These are phyloP conservation scores for Dastarcus helophoroides DNA, from an alignment of 2,888 invertebrate genomes.

Conservation along the genomic window DNA sequence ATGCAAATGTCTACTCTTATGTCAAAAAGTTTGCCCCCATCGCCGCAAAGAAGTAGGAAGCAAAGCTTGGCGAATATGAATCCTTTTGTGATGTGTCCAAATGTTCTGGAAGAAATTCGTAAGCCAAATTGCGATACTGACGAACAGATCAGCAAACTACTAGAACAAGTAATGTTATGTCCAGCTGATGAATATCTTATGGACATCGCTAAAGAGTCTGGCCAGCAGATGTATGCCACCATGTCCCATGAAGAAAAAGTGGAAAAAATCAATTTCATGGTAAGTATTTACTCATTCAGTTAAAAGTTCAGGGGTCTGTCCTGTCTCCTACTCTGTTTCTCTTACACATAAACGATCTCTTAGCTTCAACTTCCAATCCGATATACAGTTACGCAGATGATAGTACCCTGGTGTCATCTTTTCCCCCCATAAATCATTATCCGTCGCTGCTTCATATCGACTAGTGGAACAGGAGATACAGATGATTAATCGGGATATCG, in stretches of 20 bases:
- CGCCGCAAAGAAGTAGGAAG: constrained; percentile 60
- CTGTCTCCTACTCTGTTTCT: too few relatives aligned
- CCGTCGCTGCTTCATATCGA: too few relatives aligned
- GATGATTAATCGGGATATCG: too few relatives aligned
- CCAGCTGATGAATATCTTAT: constrained; percentile 70
- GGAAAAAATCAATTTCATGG: constrained; percentile 77
- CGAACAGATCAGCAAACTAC: constrained; percentile 35
- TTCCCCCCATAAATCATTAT: too few relatives aligned
- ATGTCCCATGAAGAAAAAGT: constrained; percentile 57
- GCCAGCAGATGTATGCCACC: constrained; percentile 66
- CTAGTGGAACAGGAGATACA: too few relatives aligned
- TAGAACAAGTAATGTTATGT: constrained; percentile 45
- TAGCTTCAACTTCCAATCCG: too few relatives aligned
- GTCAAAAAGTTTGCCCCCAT: constrained; percentile 61
- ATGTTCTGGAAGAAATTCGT: constrained; percentile 32
- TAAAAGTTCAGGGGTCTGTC: too few relatives aligned
- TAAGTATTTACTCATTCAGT: constrained; percentile 42
- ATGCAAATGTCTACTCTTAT: constrained; percentile 38
- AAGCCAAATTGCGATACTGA: constrained; percentile 36
- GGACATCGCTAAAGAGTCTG: constrained; percentile 78
- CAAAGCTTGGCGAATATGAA: constrained; percentile 49
- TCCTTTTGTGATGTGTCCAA: constrained; percentile 46
- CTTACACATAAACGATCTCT: too few relatives aligned
- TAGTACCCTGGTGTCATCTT: too few relatives aligned
- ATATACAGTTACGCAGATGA: too few relatives aligned